Evolutionary conservation across 2,113 vertebrate species (phyloP).

Genomic region (Falco punctatus): DNA sequence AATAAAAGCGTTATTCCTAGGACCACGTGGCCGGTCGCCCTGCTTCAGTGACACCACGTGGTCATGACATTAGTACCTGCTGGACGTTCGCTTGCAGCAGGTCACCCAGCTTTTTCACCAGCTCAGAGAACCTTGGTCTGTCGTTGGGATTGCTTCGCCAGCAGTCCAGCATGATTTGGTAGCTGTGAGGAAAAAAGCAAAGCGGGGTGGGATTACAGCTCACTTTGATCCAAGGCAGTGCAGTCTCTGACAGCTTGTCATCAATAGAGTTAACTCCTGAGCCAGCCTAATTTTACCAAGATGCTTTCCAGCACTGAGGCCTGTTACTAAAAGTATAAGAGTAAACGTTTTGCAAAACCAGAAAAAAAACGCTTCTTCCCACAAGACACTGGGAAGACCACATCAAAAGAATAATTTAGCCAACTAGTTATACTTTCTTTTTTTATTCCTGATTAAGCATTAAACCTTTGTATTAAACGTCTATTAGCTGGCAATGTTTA

Average conservation of each 20-base stretch:
- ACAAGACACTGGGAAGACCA: neutral
- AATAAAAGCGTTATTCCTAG: neutral
- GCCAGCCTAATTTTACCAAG: neutral
- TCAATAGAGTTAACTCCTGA: accelerated
- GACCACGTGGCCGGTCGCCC: accelerated
- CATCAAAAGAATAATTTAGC: neutral
- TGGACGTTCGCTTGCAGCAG: constrained; percentile 87
- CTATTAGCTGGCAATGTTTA: constrained; percentile 53
- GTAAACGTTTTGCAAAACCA: neutral
- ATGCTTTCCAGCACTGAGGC: neutral
- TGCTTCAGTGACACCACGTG: accelerated
- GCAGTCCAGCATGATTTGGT: constrained; percentile 91
- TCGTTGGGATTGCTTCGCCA: constrained; percentile 85
- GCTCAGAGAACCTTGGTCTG: constrained; percentile 85
- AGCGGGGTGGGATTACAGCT: neutral
- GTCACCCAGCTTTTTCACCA: constrained; percentile 89
- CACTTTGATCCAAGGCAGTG: accelerated
- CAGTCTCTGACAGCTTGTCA: neutral
- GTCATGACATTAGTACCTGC: constrained; percentile 74
- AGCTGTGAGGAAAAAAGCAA: constrained; percentile 73
- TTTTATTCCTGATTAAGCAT: constrained; percentile 29
- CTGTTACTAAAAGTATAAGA: neutral
- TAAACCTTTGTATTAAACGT: constrained; percentile 33
- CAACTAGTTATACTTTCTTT: neutral
- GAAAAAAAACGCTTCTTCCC: neutral